Evolutionary conservation across 2,888 invertebrate genomes (phyloP).

Genomic region (Ceramica pisi): DNA sequence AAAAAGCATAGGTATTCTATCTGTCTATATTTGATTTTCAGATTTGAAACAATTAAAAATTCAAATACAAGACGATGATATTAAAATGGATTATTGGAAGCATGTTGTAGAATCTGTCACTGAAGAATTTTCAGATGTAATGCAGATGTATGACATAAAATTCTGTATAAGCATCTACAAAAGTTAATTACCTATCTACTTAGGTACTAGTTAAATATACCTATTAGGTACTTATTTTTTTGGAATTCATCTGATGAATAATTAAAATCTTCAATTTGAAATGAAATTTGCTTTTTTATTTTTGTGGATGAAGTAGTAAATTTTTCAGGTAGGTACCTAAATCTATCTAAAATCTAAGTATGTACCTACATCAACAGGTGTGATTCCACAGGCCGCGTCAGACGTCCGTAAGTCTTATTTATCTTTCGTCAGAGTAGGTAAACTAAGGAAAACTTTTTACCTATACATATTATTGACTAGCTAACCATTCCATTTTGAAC

Average conservation of each 20-base stretch:
- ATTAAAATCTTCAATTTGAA: not conserved
- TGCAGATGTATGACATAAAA: slow-evolving; percentile 77
- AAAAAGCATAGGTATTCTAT: not conserved
- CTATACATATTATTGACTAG: too few relatives aligned
- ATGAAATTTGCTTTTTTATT: not conserved
- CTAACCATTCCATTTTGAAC: too few relatives aligned
- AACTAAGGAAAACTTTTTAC: too few relatives aligned
- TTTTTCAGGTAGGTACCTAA: too few relatives aligned
- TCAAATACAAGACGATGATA: slow-evolving; percentile 80
- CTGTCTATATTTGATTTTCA: slow-evolving; percentile 59
- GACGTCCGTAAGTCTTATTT: too few relatives aligned
- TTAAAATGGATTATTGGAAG: slow-evolving; percentile 75
- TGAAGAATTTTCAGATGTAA: slow-evolving; percentile 76
- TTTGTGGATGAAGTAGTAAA: not conserved
- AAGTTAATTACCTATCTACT: slow-evolving; percentile 60
- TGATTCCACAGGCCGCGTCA: too few relatives aligned
- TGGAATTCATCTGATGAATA: not conserved
- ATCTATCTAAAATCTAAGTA: too few relatives aligned
- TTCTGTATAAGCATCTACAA: slow-evolving; percentile 80
- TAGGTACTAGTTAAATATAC: not conserved
- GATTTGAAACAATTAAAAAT: slow-evolving; percentile 81
- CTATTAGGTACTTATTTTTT: not conserved
- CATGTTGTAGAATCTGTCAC: slow-evolving; percentile 68
- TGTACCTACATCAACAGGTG: too few relatives aligned
- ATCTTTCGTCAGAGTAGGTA: too few relatives aligned